Evolutionary conservation across 64 coral and sea anemone species (phyloP).

Genomic region (Actinia tenebrosa): DNA sequence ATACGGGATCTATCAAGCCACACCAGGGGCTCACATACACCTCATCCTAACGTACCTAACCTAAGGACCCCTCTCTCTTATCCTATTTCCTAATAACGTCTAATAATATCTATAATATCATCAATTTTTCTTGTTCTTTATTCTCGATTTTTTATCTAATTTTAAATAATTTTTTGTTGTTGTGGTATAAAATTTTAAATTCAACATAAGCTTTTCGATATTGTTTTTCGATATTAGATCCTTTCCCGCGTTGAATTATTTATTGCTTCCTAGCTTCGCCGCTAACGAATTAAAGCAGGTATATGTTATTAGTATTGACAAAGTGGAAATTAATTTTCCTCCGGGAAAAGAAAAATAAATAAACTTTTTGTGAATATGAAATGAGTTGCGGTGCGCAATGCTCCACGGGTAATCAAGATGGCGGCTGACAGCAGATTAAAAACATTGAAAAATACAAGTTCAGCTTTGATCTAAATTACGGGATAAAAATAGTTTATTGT

Average conservation of each 20-base stretch:
- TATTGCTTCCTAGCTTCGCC: neutral
- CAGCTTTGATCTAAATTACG: neutral
- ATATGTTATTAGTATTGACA: slow-evolving; percentile 2
- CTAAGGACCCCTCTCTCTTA: neutral
- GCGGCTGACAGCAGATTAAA: neutral
- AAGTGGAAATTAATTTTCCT: neutral
- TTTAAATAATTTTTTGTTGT: neutral
- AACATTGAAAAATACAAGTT: neutral
- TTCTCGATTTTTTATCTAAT: neutral
- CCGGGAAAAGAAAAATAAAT: neutral
- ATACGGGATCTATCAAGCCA: slow-evolving; percentile 35
- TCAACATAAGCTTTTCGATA: neutral
- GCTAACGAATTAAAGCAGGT: neutral
- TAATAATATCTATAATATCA: no score
- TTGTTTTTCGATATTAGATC: neutral
- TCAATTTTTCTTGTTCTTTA: neutral
- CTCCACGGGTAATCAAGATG: slow-evolving; percentile 9
- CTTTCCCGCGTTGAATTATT: neutral
- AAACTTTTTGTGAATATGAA: neutral
- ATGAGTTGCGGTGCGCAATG: neutral
- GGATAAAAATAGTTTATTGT: neutral
- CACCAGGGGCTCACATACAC: neutral
- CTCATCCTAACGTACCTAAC: neutral
- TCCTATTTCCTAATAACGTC: no score
- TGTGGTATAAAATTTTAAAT: neutral